Evolutionary conservation across 1,140 invertebrate genomes (phyloP).

Genomic region (Sitobion miscanthi): DNA sequence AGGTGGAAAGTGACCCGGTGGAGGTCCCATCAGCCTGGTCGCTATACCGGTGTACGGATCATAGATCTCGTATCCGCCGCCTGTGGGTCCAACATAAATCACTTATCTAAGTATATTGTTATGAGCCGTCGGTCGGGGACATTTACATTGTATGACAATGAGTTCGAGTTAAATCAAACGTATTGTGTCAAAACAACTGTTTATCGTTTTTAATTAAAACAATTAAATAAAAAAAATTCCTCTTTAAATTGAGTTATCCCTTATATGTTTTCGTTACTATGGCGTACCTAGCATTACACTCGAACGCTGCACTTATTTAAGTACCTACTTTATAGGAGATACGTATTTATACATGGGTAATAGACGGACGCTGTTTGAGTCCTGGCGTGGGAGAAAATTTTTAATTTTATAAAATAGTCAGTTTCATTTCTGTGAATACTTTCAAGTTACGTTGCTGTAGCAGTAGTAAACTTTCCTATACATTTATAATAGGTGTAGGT

Average conservation of each 20-base stretch:
- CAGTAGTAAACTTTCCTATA: neutral
- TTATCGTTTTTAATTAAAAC: neutral
- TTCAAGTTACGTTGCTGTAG: neutral
- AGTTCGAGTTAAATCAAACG: neutral
- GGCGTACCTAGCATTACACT: neutral
- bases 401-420: neutral
- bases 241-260: neutral
- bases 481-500: neutral
- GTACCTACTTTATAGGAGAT: neutral
- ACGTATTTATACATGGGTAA: neutral
- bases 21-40: constrained; percentile 59
- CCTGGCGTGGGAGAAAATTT: neutral
- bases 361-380: neutral
- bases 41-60: constrained; percentile 60
- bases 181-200: neutral
- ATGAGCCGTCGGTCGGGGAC: neutral
- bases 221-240: neutral
- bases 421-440: neutral
- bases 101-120: neutral
- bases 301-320: neutral
- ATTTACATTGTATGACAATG: neutral
- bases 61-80: constrained; percentile 60
- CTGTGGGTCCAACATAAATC: constrained; percentile 45
- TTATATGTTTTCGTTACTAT: neutral
- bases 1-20: constrained; percentile 49